Conservation (phyloP, 2,113 vertebrate species). For the Sander vitreus region DNA sequence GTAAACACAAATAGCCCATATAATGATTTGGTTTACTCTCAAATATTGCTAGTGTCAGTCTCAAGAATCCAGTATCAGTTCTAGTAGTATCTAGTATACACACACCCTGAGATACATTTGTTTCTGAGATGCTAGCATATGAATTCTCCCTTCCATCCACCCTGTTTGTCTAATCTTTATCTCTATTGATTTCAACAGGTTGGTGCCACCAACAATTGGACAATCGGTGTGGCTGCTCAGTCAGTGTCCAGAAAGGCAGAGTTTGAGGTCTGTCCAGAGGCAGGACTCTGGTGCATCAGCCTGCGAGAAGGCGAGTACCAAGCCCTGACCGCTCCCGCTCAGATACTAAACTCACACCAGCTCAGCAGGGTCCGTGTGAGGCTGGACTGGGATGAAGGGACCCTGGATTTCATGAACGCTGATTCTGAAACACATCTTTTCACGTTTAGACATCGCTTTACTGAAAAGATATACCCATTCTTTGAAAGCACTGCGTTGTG, state of each 20-base stretch:
- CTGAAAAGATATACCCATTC: conserved; percentile 48
- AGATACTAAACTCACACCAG: neutral
- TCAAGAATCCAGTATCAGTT: neutral
- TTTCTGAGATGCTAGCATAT: neutral
- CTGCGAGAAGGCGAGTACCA: conserved; percentile 33
- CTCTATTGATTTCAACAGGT: conserved; percentile 43
- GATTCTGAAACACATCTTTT: conserved; percentile 35
- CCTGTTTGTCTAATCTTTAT: neutral
- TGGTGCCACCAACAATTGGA: conserved; percentile 58
- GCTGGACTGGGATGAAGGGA: conserved; percentile 38
- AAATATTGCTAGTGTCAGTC: neutral
- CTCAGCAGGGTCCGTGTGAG: conserved; percentile 30
- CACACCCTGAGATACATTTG: neutral
- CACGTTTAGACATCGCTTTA: conserved; percentile 43
- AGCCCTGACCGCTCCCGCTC: conserved; percentile 37
- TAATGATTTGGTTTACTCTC: neutral
- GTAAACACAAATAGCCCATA: neutral
- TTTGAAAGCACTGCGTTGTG: conserved; percentile 30
- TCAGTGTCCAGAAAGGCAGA: neutral
- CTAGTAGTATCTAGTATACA: neutral
- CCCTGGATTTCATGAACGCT: conserved; percentile 37
- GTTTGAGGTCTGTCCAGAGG: conserved; percentile 42
- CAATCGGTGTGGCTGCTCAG: conserved; percentile 48
- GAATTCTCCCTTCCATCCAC: neutral
- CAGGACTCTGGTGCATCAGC: conserved; percentile 63